A percentile compares a stretch with the other conserved stretches of the same genome.
Conservation (phyloP, 2,113 vertebrate species). For the Microtus oregoni region DNA sequence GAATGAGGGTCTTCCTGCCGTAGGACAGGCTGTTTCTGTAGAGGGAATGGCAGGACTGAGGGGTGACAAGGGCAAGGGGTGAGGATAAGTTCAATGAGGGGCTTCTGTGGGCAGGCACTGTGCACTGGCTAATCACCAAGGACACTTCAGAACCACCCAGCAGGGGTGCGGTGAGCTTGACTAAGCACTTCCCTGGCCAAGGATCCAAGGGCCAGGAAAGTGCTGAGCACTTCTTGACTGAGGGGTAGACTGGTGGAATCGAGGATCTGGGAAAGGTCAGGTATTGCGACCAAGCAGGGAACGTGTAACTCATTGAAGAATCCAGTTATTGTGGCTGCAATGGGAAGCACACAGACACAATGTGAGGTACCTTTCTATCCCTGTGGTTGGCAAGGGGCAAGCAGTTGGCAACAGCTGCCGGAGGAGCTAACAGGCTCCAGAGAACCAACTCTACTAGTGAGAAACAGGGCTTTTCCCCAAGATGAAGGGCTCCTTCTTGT, state of each 20-base stretch:
- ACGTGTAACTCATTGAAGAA: background rate
- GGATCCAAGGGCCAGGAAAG: no score
- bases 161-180: background rate
- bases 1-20: background rate
- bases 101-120: background rate
- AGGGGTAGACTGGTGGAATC: background rate
- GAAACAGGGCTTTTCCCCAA: slow-evolving; percentile 15
- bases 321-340: background rate
- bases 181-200: no score
- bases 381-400: background rate
- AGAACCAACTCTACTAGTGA: background rate
- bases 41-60: background rate
- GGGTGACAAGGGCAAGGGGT: background rate
- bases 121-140: background rate
- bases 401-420: background rate
- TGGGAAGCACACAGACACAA: background rate
- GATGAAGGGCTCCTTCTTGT: background rate
- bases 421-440: background rate
- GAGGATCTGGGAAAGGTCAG: background rate
- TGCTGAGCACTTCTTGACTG: background rate
- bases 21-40: background rate
- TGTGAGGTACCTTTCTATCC: background rate
- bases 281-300: background rate
- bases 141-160: background rate
- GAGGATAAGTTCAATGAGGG: background rate